phyloP scores from a whole-genome alignment of 2,113 vertebrate species.

The Tretioscincus oriximinensis region DNA sequence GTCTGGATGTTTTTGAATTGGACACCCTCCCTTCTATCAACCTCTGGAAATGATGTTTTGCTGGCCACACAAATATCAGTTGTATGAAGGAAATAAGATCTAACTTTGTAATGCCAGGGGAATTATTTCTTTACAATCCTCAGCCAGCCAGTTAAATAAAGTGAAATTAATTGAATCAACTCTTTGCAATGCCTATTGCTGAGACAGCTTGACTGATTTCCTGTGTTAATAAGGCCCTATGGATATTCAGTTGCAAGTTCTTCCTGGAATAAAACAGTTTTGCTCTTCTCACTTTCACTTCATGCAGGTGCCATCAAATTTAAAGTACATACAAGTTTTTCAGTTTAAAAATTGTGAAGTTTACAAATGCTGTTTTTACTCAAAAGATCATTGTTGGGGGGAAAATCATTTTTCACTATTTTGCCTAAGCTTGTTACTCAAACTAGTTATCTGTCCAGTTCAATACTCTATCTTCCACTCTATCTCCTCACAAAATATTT shows the following conservation, averaged over 20 bases:
- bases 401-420: no score
- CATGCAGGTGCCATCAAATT: neutral
- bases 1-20: neutral
- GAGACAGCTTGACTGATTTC: neutral
- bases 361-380: no score
- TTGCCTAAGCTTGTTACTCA: no score
- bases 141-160: slow-evolving; percentile 1
- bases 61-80: neutral
- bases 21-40: neutral
- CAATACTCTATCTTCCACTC: no score
- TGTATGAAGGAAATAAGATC: neutral
- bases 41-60: neutral
- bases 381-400: no score
- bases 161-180: slow-evolving; percentile 9
- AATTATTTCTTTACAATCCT: neutral
- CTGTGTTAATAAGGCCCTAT: neutral
- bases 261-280: neutral
- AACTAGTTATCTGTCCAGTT: no score
- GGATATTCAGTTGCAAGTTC: neutral
- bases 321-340: neutral
- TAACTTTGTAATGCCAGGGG: neutral
- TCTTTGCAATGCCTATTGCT: neutral
- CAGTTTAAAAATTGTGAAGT: neutral
- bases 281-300: neutral
- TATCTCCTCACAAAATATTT: no score